Evolutionary conservation across 2,888 invertebrate genomes (phyloP).

Genomic region (Lasioglossum malachurum): DNA sequence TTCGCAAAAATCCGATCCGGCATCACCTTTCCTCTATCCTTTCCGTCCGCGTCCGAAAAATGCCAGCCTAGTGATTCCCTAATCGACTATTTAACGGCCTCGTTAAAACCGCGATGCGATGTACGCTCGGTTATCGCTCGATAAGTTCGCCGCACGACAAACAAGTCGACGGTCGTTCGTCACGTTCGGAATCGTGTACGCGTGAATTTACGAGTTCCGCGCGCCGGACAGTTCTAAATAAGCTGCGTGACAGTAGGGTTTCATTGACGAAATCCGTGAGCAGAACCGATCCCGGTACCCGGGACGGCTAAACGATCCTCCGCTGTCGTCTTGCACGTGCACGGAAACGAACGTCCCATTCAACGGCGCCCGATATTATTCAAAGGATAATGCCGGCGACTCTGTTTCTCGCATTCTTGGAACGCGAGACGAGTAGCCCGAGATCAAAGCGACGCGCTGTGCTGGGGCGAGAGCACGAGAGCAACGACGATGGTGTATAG

Average conservation of each 20-base stretch:
- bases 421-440: constrained; percentile 26
- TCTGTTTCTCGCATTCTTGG: constrained; percentile 24
- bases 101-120: not conserved
- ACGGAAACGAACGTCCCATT: not conserved
- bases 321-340: not conserved
- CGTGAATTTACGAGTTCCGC: no score
- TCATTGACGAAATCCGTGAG: not conserved
- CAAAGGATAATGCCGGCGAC: constrained; percentile 20
- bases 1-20: not conserved
- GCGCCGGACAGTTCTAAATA: not conserved
- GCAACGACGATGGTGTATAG: not conserved
- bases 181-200: not conserved
- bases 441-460: constrained; percentile 75
- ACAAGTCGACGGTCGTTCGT: not conserved
- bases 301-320: not conserved
- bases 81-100: not conserved
- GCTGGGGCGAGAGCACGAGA: not conserved
- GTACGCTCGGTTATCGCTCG: no score
- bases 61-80: not conserved
- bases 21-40: not conserved
- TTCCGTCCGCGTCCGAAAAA: not conserved
- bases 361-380: constrained; percentile 24
- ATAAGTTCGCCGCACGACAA: not conserved
- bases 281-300: not conserved
- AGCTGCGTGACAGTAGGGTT: not conserved